A percentile compares a stretch with the other conserved stretches of the same genome.
Conservation (phyloP, 2,797 vertebrate species). For the Nasua narica region DNA sequence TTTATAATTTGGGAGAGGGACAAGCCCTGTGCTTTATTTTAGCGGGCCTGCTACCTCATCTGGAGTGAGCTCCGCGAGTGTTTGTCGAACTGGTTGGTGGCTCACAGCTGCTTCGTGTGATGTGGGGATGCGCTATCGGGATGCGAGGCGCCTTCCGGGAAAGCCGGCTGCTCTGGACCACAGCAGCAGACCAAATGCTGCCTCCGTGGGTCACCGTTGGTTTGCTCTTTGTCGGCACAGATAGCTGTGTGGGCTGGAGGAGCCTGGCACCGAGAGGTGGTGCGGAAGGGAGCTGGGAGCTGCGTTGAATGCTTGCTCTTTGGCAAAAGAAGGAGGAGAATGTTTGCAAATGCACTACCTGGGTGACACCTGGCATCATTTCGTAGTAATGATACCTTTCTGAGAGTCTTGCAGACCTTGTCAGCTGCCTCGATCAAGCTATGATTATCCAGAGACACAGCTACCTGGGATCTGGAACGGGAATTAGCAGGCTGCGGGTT, state of each 20-base stretch:
- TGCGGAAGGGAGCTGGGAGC: neutral
- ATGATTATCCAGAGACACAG: slow-evolving; percentile 39
- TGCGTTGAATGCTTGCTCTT: neutral
- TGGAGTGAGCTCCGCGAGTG: neutral
- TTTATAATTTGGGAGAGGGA: neutral
- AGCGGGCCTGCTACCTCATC: neutral
- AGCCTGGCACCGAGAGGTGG: neutral
- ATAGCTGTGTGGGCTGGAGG: neutral
- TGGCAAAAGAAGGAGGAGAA: neutral
- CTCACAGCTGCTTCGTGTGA: neutral
- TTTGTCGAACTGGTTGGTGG: neutral
- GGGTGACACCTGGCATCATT: slow-evolving; percentile 26
- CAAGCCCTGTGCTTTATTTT: neutral
- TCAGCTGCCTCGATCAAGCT: slow-evolving; percentile 38
- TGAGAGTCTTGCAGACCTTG: neutral
- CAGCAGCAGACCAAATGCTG: accelerated
- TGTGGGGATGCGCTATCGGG: neutral
- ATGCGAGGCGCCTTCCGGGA: neutral
- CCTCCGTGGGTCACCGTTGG: neutral
- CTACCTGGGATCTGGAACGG: slow-evolving; percentile 63
- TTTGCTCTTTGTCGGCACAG: neutral
- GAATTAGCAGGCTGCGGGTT: slow-evolving; percentile 60
- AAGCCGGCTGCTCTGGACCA: neutral
- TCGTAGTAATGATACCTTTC: slow-evolving; percentile 47
- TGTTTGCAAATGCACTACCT: neutral